Evolutionary conservation across 2,888 invertebrate species (phyloP).

Genomic region (Thelaira solivaga): DNA sequence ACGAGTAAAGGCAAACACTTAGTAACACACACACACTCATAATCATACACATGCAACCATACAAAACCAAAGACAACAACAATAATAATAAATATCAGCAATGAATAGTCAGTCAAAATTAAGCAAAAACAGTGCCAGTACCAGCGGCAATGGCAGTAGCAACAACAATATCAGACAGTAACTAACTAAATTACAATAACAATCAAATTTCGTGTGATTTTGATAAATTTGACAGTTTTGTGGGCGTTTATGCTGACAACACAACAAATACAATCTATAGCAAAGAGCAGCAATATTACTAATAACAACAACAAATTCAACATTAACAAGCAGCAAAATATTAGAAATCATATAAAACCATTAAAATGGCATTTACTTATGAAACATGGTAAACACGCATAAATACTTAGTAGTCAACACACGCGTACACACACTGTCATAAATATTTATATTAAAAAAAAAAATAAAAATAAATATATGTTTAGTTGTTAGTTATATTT

Average conservation of each 20-base stretch:
- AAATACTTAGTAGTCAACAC: neutral
- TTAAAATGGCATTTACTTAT: conserved; percentile 54
- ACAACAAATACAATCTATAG: conserved; percentile 66
- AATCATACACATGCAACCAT: neutral
- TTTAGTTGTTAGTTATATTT: too few species aligned
- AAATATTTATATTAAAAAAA: too few species aligned
- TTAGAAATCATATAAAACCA: conserved; percentile 30
- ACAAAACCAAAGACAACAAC: too few species aligned
- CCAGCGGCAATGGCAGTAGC: conserved; percentile 8
- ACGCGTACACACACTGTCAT: too few species aligned
- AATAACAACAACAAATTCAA: conserved; percentile 27
- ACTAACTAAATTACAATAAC: conserved; percentile 61
- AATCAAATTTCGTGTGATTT: conserved; percentile 70
- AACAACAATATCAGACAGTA: conserved; percentile 17
- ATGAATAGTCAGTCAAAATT: conserved; percentile 1
- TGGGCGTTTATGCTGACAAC: conserved; percentile 74
- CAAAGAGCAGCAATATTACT: conserved; percentile 30
- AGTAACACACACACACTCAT: neutral
- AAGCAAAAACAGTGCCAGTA: neutral
- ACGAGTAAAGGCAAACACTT: neutral
- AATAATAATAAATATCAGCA: too few species aligned
- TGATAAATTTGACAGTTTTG: conserved; percentile 75
- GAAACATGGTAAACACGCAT: conserved; percentile 16
- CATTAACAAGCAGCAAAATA: conserved; percentile 9
- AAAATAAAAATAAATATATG: too few species aligned